phyloP scores from a whole-genome alignment of 2,888 invertebrate species.

The Globia sparganii region DNA sequence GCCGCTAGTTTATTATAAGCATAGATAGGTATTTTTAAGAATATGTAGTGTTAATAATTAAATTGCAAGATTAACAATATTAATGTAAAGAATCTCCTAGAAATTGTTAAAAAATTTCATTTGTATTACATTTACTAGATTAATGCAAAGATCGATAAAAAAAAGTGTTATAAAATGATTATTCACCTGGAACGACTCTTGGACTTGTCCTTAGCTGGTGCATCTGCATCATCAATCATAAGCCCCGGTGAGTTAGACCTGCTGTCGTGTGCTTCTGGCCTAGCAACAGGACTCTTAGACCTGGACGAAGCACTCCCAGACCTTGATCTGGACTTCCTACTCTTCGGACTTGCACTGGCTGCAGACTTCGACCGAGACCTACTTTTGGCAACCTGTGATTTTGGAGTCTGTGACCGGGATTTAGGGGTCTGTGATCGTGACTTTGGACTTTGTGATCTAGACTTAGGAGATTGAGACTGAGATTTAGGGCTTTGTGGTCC shows the following conservation, averaged over 20 bases:
- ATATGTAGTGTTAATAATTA: too few species aligned
- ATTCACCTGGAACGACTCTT: constrained; percentile 84
- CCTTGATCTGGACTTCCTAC: constrained; percentile 75
- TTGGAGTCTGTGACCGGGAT: constrained; percentile 76
- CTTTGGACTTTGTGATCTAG: constrained; percentile 79
- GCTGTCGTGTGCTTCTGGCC: constrained; percentile 83
- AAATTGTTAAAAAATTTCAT: too few species aligned
- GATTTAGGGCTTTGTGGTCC: constrained; percentile 76
- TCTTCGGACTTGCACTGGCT: constrained; percentile 82
- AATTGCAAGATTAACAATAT: too few species aligned
- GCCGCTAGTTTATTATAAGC: too few species aligned
- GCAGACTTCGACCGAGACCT: constrained; percentile 83
- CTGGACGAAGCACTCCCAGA: constrained; percentile 79
- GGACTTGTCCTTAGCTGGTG: constrained; percentile 78
- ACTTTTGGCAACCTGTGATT: constrained; percentile 77
- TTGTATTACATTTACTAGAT: background rate
- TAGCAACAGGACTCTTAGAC: constrained; percentile 80
- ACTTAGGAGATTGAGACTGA: constrained; percentile 72
- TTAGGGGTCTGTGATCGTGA: constrained; percentile 80
- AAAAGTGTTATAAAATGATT: background rate
- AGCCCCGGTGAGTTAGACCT: constrained; percentile 89
- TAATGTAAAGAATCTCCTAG: background rate
- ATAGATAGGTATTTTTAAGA: too few species aligned
- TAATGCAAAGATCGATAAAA: background rate
- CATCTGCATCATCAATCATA: constrained; percentile 88